Base-by-base conservation (phyloP, 2,888 invertebrate species). In the Ellobium chinense region DNA sequence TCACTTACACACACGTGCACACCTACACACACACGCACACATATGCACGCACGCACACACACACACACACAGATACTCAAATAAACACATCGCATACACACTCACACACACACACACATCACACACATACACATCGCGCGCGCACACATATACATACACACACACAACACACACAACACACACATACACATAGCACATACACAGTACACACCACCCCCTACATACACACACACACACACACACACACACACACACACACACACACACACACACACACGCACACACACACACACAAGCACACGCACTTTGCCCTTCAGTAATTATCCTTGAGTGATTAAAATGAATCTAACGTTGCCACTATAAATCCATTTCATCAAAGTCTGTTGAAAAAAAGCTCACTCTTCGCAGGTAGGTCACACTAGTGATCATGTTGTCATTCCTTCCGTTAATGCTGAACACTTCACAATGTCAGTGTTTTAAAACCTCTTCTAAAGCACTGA, bases 401-500 rank as follows among this genome's bases (percentile, higher is more conserved):
- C n/a, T n/a, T n/a, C n/a, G n/a, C n/a, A n/a, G n/a, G n/a, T n/a
- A n/a, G n/a, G n/a, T n/a, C n/a, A n/a, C n/a, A n/a, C n/a, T n/a
- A n/a, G n/a, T n/a, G n/a, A n/a, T n/a, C n/a, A n/a, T n/a, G n/a
- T n/a, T n/a, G n/a, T n/a, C n/a, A n/a, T n/a, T n/a, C n/a, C n/a
- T n/a, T n/a, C n/a, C n/a, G n/a, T n/a, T n/a, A n/a, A n/a, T n/a
- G n/a, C n/a, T n/a, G n/a, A n/a, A n/a, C n/a, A n/a, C n/a, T n/a
- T n/a, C n/a, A n/a, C n/a, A n/a, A n/a, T n/a, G n/a, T 80, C 68
- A 81, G 4, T 81, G 69, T 62, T 63, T 63, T 70, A 98, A 93
- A 1, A 98, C 94, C 92, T 98, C 98, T 90, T 97, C 96, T 5
- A 98, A 94, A 0, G 98, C 98, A 2, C 96, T 95, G 89, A 98